phyloP scores from a whole-genome alignment of 2,888 invertebrate species.

The Drosophila merina region DNA sequence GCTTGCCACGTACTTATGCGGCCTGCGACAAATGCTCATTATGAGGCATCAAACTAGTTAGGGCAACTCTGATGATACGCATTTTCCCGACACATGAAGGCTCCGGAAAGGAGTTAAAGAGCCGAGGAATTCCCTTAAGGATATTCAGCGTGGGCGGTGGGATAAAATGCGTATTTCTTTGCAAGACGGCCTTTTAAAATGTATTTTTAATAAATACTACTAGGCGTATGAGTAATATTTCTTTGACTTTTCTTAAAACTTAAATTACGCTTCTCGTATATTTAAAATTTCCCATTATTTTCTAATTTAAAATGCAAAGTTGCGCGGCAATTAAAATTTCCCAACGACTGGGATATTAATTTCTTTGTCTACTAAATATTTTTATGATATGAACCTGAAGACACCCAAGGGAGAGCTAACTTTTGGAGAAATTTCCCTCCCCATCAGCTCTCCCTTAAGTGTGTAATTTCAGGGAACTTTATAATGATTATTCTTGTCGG shows the following conservation, averaged over 20 bases:
- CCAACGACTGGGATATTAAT: constrained; percentile 25
- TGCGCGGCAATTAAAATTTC: constrained; percentile 5
- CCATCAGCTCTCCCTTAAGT: not conserved
- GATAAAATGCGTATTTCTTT: not conserved
- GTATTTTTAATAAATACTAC: not conserved
- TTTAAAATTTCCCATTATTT: not conserved
- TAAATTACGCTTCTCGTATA: not conserved
- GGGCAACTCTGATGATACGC: constrained; percentile 16
- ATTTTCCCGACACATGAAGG: constrained; percentile 5
- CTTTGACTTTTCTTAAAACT: not conserved
- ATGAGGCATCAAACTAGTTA: constrained; percentile 44
- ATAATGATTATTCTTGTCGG: not conserved
- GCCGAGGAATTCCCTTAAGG: not conserved
- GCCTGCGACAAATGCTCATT: constrained; percentile 54
- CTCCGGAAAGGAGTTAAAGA: not conserved
- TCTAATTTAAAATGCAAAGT: constrained; percentile 10
- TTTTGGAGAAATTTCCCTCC: constrained; percentile 2
- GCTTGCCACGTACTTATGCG: constrained; percentile 41
- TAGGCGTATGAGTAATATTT: not conserved
- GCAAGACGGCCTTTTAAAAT: not conserved
- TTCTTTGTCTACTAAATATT: constrained; percentile 6
- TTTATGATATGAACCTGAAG: constrained; percentile 22
- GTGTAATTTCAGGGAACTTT: not conserved
- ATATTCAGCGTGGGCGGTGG: not conserved
- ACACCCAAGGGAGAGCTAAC: constrained; percentile 27